Percentiles rank a stretch among this genome's conserved stretches.
Conservation (phyloP, 2,888 invertebrate genomes). For the Anagyrus pseudococci region DNA sequence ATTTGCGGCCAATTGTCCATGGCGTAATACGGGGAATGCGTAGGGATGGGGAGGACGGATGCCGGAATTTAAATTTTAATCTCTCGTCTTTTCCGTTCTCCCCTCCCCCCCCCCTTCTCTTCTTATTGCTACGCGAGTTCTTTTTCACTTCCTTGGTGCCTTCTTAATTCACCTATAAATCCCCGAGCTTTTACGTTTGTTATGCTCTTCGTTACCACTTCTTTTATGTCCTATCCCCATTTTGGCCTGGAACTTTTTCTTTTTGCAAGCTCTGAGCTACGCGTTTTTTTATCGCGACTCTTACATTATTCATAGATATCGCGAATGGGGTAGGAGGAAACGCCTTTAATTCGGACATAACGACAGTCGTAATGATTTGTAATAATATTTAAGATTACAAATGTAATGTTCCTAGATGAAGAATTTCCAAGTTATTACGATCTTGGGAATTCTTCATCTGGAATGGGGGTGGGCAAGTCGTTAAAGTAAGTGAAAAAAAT, state of each 20-base stretch:
- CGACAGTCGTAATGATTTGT: conserved; percentile 24
- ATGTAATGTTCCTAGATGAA: too few species aligned
- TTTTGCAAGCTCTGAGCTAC: too few species aligned
- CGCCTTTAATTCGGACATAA: conserved; percentile 17
- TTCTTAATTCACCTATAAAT: conserved; percentile 32
- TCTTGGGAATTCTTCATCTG: too few species aligned
- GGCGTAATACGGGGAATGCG: too few species aligned
- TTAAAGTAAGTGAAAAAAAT: too few species aligned
- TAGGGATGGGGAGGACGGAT: too few species aligned
- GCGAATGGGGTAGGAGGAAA: not conserved
- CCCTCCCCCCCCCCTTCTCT: not conserved
- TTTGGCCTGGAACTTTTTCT: not conserved
- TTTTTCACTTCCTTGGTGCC: not conserved
- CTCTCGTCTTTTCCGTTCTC: conserved; percentile 6
- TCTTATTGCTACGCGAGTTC: too few species aligned
- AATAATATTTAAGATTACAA: conserved; percentile 26
- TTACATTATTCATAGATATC: conserved; percentile 27
- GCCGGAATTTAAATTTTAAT: conserved; percentile 36
- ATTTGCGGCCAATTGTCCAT: conserved; percentile 22
- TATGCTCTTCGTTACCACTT: conserved; percentile 18
- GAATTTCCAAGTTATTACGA: too few species aligned
- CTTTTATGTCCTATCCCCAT: not conserved
- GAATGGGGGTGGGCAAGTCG: too few species aligned
- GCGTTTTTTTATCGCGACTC: too few species aligned
- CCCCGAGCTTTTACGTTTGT: conserved; percentile 19